phyloP scores from a whole-genome alignment of 2,888 invertebrate genomes.

The Zygogramma bicolorata region DNA sequence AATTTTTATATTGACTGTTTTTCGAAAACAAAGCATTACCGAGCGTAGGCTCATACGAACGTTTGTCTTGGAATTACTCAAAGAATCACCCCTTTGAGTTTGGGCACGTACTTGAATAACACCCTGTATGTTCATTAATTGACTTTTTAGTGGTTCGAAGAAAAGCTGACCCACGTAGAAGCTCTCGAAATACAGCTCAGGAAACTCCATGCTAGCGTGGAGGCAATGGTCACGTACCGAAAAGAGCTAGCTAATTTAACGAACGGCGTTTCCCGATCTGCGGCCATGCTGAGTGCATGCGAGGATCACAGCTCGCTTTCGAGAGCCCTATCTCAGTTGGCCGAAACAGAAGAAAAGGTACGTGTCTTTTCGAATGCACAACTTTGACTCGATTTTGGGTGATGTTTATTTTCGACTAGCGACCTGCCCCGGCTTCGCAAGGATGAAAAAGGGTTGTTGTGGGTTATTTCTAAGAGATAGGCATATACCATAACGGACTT shows the following conservation, averaged over 20 bases:
- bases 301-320: constrained; percentile 95
- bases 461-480: too few relatives aligned
- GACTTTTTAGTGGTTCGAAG: constrained; percentile 93
- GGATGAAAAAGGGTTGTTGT: too few relatives aligned
- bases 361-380: background rate
- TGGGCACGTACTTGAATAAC: background rate
- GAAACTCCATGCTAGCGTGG: constrained; percentile 88
- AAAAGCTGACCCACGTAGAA: constrained; percentile 92
- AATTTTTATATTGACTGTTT: too few relatives aligned
- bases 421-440: too few relatives aligned
- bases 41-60: too few relatives aligned
- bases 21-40: too few relatives aligned
- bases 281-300: constrained; percentile 90
- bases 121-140: background rate
- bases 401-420: too few relatives aligned
- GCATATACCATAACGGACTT: too few relatives aligned
- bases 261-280: constrained; percentile 87
- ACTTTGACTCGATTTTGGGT: too few relatives aligned
- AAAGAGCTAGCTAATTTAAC: constrained; percentile 85
- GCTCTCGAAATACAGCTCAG: constrained; percentile 89
- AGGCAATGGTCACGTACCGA: constrained; percentile 87
- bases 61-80: too few relatives aligned
- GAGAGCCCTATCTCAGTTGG: constrained; percentile 88
- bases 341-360: constrained; percentile 87
- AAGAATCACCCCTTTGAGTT: too few relatives aligned